Conservation (phyloP, 2,888 invertebrate genomes). For the Dynastes tityus region DNA sequence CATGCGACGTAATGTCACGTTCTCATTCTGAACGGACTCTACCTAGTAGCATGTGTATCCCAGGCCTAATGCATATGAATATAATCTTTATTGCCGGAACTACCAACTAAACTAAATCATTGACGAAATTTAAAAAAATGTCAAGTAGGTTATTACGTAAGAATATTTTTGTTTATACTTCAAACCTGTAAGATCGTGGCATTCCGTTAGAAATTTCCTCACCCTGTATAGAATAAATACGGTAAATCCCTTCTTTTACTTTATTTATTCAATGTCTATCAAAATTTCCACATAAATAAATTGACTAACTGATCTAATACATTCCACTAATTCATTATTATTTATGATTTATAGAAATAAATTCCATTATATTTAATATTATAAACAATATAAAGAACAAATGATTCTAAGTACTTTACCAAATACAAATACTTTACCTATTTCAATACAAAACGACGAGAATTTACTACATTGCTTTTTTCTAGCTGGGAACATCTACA, state of each 20-base stretch:
- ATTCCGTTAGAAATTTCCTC: background rate
- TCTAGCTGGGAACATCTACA: background rate
- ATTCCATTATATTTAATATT: slow-evolving; percentile 1
- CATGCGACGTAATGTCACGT: no score
- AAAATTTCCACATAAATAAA: slow-evolving; percentile 7
- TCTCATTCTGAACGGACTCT: no score
- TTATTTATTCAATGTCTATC: background rate
- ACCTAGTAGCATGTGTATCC: no score
- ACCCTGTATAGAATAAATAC: slow-evolving; percentile 28
- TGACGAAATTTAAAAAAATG: no score
- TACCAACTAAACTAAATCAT: no score
- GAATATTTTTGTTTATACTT: no score
- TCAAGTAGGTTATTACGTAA: no score
- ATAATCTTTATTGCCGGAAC: no score
- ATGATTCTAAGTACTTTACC: background rate
- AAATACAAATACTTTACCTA: background rate
- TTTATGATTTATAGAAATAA: slow-evolving; percentile 5
- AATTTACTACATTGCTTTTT: background rate
- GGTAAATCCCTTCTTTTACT: background rate
- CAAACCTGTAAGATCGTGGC: no score
- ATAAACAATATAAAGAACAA: background rate
- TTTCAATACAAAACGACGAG: background rate
- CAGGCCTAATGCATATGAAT: no score
- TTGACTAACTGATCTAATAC: slow-evolving; percentile 3
- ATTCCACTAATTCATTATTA: background rate